Evolutionary conservation across 2,113 vertebrate genomes (phyloP), one percentile per base, ranked within the genome.

Genomic region (Entelurus aequoreus): DNA sequence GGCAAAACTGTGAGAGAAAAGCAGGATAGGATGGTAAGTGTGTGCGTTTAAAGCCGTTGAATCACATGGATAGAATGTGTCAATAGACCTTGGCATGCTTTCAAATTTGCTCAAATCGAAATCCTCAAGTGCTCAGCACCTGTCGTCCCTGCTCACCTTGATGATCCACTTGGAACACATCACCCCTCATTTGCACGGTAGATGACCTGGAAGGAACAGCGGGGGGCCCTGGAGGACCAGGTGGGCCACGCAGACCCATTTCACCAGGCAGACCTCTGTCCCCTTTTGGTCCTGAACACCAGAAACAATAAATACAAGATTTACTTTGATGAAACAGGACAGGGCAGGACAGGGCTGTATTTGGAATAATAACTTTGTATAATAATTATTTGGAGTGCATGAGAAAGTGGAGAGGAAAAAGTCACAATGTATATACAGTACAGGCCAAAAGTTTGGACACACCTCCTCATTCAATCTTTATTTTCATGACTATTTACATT

Each of bases 221-320:
- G 71, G 91, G 14, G 75, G 89, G 90, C 19, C 94, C 93, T 0
- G 94, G 94, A 3, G 87, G 93, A 2, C 95, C 94, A 0, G 92
- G 93, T 8, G 88, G 90, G 0, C 94, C 94, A 0, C 90, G 92
- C 8, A 80, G 89, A 54, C 94, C 95, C 0, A 62, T 87, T 77
- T 91, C 91, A 80, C 95, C 94, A 47, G 90, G 90, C 57, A 85
- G 76, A 66, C 94, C 95, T 51, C 88, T 90, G 13, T 92, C 86
- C 5, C 95, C 94, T 88, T 83, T 69, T 62, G 63, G 75, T 49
- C 89, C 89, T 89, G 65, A 68, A 40, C 47, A 66, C 8, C 8
- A 48, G 16, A 19, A 50, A 44, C 38, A 57, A 9, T 40, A 44
- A 36, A 54, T 1, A 21, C 28, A 28, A 28, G 28, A 28, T 28